Conservation (phyloP, 2,797 vertebrate genomes). For the Chloroceryle inda region DNA sequence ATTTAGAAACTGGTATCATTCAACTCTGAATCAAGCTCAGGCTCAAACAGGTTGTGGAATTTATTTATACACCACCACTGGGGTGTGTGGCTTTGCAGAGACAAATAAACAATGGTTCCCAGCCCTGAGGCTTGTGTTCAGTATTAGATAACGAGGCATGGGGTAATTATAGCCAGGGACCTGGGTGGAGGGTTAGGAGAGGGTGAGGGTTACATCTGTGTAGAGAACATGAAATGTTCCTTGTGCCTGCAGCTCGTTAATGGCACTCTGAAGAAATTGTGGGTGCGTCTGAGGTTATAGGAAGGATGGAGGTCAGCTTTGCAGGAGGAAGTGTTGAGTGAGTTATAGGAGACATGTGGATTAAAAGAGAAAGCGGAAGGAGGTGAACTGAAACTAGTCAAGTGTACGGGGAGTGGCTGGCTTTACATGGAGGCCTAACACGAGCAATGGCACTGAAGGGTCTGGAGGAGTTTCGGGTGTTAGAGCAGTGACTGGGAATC, state of each 20-base stretch:
- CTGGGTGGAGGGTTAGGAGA: conserved; percentile 40
- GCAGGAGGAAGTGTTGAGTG: background rate
- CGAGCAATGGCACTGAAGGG: background rate
- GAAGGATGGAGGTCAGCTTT: conserved; percentile 14
- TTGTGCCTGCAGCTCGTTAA: background rate
- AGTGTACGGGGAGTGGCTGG: background rate
- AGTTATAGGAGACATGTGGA: background rate
- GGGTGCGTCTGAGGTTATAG: conserved; percentile 12
- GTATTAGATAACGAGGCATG: conserved; percentile 8
- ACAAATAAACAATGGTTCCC: conserved; percentile 29
- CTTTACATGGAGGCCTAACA: rapidly evolving
- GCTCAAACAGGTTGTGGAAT: conserved; percentile 69
- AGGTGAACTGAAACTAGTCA: background rate
- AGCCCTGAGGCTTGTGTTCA: conserved; percentile 2
- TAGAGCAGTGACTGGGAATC: background rate
- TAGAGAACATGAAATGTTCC: background rate
- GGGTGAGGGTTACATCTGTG: background rate
- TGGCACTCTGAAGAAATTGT: background rate
- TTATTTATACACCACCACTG: conserved; percentile 34
- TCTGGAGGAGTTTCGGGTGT: background rate
- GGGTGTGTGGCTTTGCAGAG: conserved; percentile 36
- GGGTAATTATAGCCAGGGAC: conserved; percentile 16
- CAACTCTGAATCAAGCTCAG: background rate
- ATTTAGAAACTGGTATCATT: conserved; percentile 5
- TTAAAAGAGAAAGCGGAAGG: conserved; percentile 22